Evolutionary conservation across 2,797 vertebrate species (phyloP), one percentile per base, ranked within the genome.

Genomic region (Streptopelia turtur): DNA sequence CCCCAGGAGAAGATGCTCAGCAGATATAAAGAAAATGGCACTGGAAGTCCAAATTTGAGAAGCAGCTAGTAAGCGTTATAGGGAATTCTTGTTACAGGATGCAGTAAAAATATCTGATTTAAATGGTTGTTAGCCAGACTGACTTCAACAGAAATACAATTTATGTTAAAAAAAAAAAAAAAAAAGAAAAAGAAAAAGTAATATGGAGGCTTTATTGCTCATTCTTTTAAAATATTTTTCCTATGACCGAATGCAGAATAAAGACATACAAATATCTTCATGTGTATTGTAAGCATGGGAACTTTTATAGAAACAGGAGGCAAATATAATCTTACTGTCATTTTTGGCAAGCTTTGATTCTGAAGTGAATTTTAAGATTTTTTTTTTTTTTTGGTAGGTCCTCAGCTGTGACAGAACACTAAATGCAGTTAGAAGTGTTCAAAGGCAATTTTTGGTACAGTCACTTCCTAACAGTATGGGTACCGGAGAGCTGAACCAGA

Each of bases 1-100:
- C 0, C 4, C 9, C 7, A 11, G 10, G 49, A 59, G 60, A 68
- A n/a, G 5, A 2, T 16, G 7, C 21, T 4, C 3, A 28, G n/a
- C 13, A 90, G 15, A 76, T 59, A 55, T n/a, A 30, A 5, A 65
- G 31, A 74, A 94, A 90, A 71, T 41, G 14, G 9, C 33, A 86
- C 15, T 7, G 16, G 20, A 52, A 91, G 12, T 45, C 23, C n/a
- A 68, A 41, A 63, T 53, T 50, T 64, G 30, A 68, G 25, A 71
- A 71, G 27, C 18, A 37, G 5, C 35, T 43, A 14, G 13, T 60
- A 31, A 18, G 28, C 5, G 18, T 25, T 22, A 4, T 18, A n/a
- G 24, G 35, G 24, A 83, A 43, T 72, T 65, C 31, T 57, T 37
- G 20, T 45, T 78, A 50, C 6, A 59, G 24, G 15, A 47, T 52